These are phyloP conservation scores for Plodia interpunctella DNA, from an alignment of 1,140 invertebrate species.

Conservation along the genomic window DNA sequence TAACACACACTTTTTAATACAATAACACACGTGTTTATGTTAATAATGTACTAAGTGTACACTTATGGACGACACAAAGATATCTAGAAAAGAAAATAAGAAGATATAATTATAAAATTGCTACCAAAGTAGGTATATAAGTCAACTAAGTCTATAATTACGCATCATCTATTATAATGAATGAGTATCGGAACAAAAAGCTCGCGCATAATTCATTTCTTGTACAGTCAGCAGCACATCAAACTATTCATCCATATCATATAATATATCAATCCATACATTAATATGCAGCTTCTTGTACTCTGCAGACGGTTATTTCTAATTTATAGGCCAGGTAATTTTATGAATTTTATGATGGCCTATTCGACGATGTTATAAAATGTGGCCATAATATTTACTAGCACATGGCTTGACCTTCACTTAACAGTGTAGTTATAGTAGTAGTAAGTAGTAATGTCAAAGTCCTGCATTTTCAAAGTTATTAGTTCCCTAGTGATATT, in stretches of 20 bases:
- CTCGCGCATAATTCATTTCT: conserved; percentile 4
- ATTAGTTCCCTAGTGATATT: too few species aligned
- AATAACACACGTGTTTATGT: too few species aligned
- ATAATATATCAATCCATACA: too few species aligned
- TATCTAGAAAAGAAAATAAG: background rate
- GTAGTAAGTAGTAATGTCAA: too few species aligned
- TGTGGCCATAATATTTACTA: background rate
- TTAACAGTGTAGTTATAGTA: too few species aligned
- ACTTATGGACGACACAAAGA: background rate
- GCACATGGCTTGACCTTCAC: too few species aligned
- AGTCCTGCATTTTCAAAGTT: too few species aligned
- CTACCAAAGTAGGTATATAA: conserved; percentile 4
- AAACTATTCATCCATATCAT: too few species aligned
- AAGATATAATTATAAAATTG: background rate
- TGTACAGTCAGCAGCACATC: too few species aligned
- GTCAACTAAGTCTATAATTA: background rate
- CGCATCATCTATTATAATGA: conserved; percentile 3
- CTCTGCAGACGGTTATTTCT: background rate
- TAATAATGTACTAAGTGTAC: too few species aligned
- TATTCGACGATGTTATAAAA: background rate
- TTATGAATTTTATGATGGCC: background rate
- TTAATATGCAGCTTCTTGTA: background rate
- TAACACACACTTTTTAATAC: too few species aligned
- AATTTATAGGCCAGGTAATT: background rate
- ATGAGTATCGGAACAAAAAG: background rate